These are phyloP conservation scores for Drosophila affinis DNA, from an alignment of 2,888 invertebrate genomes.

Conservation along the genomic window DNA sequence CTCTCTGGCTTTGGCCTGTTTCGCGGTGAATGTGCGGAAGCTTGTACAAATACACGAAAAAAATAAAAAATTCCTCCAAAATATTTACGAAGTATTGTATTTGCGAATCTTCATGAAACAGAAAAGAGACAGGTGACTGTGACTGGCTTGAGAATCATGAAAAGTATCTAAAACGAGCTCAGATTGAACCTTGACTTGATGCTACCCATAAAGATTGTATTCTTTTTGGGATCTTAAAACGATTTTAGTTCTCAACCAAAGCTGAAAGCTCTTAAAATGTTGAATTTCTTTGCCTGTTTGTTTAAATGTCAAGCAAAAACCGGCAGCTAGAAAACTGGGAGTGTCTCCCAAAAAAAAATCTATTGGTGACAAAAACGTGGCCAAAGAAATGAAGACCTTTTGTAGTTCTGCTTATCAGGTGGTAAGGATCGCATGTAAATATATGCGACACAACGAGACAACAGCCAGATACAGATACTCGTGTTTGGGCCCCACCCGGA, in stretches of 20 bases:
- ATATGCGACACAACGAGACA: background rate
- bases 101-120: constrained; percentile 60
- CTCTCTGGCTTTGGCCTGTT: constrained; percentile 12
- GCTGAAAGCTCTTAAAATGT: constrained; percentile 7
- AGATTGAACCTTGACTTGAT: background rate
- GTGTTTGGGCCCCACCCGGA: constrained; percentile 26
- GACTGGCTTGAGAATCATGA: constrained; percentile 22
- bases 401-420: constrained; percentile 39
- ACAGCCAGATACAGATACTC: background rate
- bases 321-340: constrained; percentile 58
- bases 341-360: constrained; percentile 44
- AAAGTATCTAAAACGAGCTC: background rate
- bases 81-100: constrained; percentile 72
- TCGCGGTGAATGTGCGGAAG: constrained; percentile 75
- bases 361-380: constrained; percentile 13
- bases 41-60: constrained; percentile 40
- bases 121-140: constrained; percentile 32
- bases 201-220: background rate
- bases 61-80: constrained; percentile 25
- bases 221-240: background rate
- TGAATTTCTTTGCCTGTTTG: constrained; percentile 32
- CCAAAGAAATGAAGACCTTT: background rate
- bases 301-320: constrained; percentile 68
- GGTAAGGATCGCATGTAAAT: constrained; percentile 34
- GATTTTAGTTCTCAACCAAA: too few relatives aligned